Evolutionary conservation across 2,797 vertebrate species (phyloP).

Genomic region (Cuculus canorus): DNA sequence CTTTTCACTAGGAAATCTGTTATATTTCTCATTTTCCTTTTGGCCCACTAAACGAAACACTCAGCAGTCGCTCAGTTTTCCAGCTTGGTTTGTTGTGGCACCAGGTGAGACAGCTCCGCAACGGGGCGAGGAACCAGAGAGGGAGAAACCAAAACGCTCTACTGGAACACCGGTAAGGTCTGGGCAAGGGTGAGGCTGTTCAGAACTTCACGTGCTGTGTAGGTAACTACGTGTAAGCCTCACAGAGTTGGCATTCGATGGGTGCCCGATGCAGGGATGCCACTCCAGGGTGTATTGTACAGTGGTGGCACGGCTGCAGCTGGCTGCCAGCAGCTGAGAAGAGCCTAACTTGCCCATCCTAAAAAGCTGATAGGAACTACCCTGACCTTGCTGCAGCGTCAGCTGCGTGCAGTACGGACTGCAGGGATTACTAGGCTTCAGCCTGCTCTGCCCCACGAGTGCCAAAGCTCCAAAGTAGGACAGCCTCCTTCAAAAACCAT

Average conservation of each 20-base stretch:
- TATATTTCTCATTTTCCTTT: not conserved
- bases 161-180: accelerated
- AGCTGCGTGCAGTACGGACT: not conserved
- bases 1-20: not conserved
- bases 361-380: not conserved
- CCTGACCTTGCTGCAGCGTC: not conserved
- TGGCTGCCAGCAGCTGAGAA: not conserved
- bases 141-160: not conserved
- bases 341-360: not conserved
- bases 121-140: not conserved
- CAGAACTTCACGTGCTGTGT: not conserved
- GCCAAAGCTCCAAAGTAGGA: not conserved
- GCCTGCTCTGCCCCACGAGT: not conserved
- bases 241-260: not conserved
- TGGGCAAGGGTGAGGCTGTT: not conserved
- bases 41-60: not conserved
- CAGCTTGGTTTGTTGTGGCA: not conserved
- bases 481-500: not conserved
- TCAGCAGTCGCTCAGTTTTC: not conserved
- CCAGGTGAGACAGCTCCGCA: not conserved
- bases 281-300: not conserved
- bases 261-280: not conserved
- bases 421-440: not conserved
- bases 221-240: too few relatives aligned
- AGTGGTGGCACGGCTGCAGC: not conserved